phyloP scores from a whole-genome alignment of 2,113 vertebrate genomes.

The Brevimyrus niger region DNA sequence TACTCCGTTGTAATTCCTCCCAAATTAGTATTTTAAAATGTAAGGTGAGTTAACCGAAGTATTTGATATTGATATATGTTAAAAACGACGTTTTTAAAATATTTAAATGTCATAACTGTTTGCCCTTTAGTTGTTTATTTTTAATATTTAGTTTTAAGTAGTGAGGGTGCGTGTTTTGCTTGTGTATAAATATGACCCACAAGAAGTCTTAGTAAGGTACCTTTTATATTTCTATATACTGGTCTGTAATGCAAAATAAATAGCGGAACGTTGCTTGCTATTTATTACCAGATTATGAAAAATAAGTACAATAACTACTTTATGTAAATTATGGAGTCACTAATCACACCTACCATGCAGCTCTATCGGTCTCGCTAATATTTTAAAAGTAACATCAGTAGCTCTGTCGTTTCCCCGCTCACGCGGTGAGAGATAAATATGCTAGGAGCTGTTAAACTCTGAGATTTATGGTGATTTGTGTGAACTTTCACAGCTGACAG shows the following conservation, averaged over 20 bases:
- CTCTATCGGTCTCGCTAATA: background rate
- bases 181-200: background rate
- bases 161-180: background rate
- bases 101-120: background rate
- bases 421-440: conserved; percentile 29
- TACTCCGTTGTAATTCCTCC: conserved; percentile 58
- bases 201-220: background rate
- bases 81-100: background rate
- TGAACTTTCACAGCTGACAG: conserved; percentile 54
- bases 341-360: background rate
- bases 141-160: background rate
- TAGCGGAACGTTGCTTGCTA: background rate
- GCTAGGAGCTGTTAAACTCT: conserved; percentile 31
- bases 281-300: background rate
- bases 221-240: background rate
- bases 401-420: conserved; percentile 12
- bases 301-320: background rate
- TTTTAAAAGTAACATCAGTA: conserved; percentile 2
- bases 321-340: background rate
- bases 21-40: conserved; percentile 54
- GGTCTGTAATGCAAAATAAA: background rate
- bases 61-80: conserved; percentile 17
- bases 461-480: conserved; percentile 60
- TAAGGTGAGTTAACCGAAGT: conserved; percentile 71
- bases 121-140: background rate